A percentile compares a stretch with the other conserved stretches of the same genome.
phyloP scores from a whole-genome alignment of 2,113 vertebrate genomes.

The Myiozetetes cayanensis region DNA sequence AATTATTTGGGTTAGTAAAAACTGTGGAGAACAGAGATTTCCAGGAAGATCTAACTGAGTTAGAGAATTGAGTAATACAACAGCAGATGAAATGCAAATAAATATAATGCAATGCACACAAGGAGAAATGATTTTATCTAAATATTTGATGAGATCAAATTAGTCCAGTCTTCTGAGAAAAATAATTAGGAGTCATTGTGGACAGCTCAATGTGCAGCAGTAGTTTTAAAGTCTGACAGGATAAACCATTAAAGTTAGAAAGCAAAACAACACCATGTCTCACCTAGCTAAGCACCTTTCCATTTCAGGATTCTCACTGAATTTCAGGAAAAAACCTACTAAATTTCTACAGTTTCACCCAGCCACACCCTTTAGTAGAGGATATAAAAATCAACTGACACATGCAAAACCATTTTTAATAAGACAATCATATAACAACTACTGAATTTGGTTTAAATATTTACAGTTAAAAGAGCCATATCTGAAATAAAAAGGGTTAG shows the following conservation, averaged over 20 bases:
- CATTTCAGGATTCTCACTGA: neutral
- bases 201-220: slow-evolving; percentile 67
- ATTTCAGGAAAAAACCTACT: neutral
- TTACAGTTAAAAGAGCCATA: neutral
- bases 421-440: neutral
- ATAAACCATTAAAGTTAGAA: slow-evolving; percentile 53
- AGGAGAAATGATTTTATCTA: slow-evolving; percentile 45
- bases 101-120: slow-evolving; percentile 56
- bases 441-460: neutral
- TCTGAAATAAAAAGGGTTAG: slow-evolving; percentile 53
- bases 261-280: slow-evolving; percentile 33
- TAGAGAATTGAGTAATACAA: slow-evolving; percentile 52
- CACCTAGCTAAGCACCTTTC: neutral
- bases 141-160: slow-evolving; percentile 45
- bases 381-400: neutral
- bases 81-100: slow-evolving; percentile 63
- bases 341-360: neutral
- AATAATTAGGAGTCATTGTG: slow-evolving; percentile 68
- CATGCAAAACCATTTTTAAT: slow-evolving; percentile 30
- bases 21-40: neutral
- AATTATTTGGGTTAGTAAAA: slow-evolving; percentile 62
- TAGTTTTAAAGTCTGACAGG: slow-evolving; percentile 50
- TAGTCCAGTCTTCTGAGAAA: slow-evolving; percentile 59
- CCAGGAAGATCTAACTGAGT: slow-evolving; percentile 16
- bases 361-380: neutral